These are phyloP conservation scores for Mesoligia furuncula DNA, from an alignment of 2,888 invertebrate species.

Conservation along the genomic window DNA sequence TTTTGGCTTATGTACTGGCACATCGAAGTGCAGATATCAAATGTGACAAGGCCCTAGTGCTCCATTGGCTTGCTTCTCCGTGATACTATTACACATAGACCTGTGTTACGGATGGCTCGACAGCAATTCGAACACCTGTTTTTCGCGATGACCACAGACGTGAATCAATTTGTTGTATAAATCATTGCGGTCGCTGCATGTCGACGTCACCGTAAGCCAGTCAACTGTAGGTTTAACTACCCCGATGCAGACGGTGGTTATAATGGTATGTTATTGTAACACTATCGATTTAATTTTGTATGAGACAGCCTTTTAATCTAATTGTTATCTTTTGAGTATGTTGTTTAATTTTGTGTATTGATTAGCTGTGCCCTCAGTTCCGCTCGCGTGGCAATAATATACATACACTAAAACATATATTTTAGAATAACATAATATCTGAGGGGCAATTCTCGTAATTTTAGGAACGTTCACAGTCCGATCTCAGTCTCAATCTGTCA, in stretches of 20 bases:
- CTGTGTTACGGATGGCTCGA: slow-evolving; percentile 24
- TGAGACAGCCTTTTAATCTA: neutral
- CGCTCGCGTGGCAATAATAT: neutral
- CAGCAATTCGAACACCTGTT: slow-evolving; percentile 39
- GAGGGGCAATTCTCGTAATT: too few relatives aligned
- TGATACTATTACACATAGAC: slow-evolving; percentile 8
- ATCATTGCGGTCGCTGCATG: slow-evolving; percentile 39
- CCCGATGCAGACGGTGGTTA: slow-evolving; percentile 3
- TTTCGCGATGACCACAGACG: slow-evolving; percentile 34
- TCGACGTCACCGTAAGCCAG: slow-evolving; percentile 7
- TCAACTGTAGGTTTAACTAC: slow-evolving; percentile 27
- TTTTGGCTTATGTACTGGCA: neutral
- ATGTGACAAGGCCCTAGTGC: neutral
- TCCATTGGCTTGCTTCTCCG: slow-evolving; percentile 1
- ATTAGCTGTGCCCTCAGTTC: neutral
- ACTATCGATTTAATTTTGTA: neutral
- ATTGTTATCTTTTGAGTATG: neutral
- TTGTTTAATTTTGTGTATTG: neutral
- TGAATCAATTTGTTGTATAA: slow-evolving; percentile 49
- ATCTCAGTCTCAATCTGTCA: too few relatives aligned
- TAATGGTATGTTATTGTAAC: slow-evolving; percentile 20
- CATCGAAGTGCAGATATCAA: neutral
- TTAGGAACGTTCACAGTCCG: too few relatives aligned
- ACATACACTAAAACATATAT: neutral
- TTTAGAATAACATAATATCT: neutral